Conservation (phyloP, 2,797 vertebrate species). For the Vireo griseus region DNA sequence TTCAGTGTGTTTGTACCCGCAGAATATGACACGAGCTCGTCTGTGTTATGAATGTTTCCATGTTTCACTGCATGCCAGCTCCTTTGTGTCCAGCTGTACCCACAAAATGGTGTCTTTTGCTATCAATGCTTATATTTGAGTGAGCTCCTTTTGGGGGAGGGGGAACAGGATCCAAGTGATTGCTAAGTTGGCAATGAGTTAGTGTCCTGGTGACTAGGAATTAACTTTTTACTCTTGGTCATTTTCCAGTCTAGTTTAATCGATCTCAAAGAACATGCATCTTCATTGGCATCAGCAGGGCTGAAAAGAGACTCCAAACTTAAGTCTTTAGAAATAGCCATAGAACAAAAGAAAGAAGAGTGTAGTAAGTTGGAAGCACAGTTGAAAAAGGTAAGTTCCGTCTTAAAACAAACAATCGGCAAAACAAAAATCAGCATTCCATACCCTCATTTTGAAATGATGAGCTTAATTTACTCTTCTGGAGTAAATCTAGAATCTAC, state of each 20-base stretch:
- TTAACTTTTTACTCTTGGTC: conserved; percentile 67
- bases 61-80: not conserved
- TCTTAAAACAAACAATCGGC: not conserved
- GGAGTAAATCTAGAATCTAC: conserved; percentile 27
- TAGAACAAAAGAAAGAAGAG: conserved; percentile 99
- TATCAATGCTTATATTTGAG: not conserved
- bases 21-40: not conserved
- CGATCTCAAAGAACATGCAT: conserved; percentile 97
- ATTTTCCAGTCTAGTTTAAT: conserved; percentile 92
- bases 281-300: conserved; percentile 92
- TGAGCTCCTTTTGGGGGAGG: not conserved
- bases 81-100: not conserved
- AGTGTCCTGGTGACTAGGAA: conserved; percentile 25
- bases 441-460: not conserved
- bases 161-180: conserved; percentile 10
- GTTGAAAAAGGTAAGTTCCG: conserved; percentile 91
- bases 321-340: conserved; percentile 97
- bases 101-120: not conserved
- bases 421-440: not conserved
- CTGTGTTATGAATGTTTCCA: not conserved
- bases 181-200: conserved; percentile 12
- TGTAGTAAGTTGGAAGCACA: conserved; percentile 99
- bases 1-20: not conserved
- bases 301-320: conserved; percentile 98
- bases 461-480: not conserved